phyloP scores from a whole-genome alignment of 2,113 vertebrate species.

The Micronisus gabar region DNA sequence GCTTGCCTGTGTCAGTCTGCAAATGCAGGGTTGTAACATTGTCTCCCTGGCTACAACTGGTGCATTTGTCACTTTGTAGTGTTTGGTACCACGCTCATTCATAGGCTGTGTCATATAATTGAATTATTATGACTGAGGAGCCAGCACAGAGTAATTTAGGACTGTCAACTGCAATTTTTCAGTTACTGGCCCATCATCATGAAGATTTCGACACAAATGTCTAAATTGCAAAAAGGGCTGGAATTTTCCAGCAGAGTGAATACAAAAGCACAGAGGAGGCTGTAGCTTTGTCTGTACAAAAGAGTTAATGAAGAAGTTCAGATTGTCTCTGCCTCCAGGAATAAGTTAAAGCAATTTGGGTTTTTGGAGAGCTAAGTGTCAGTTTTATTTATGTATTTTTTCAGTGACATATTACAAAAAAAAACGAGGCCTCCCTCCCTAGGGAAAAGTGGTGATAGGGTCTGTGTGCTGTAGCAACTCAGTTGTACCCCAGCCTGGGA shows the following conservation, averaged over 20 bases:
- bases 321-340: background rate
- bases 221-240: background rate
- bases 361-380: background rate
- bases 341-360: background rate
- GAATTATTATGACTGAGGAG: background rate
- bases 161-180: background rate
- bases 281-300: background rate
- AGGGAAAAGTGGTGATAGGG: too few relatives aligned
- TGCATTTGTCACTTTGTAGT: fast-evolving
- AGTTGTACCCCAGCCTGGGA: background rate
- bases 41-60: background rate
- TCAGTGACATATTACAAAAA: background rate
- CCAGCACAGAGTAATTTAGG: background rate
- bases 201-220: background rate
- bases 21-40: fast-evolving
- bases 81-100: fast-evolving
- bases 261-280: background rate
- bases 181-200: background rate
- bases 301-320: background rate
- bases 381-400: background rate
- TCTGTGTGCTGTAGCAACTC: background rate
- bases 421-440: background rate
- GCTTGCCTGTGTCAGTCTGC: fast-evolving
- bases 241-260: background rate
- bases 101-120: background rate